Evolutionary conservation across 2,888 invertebrate species (phyloP).

Genomic region (Drosophila glabriapex): DNA sequence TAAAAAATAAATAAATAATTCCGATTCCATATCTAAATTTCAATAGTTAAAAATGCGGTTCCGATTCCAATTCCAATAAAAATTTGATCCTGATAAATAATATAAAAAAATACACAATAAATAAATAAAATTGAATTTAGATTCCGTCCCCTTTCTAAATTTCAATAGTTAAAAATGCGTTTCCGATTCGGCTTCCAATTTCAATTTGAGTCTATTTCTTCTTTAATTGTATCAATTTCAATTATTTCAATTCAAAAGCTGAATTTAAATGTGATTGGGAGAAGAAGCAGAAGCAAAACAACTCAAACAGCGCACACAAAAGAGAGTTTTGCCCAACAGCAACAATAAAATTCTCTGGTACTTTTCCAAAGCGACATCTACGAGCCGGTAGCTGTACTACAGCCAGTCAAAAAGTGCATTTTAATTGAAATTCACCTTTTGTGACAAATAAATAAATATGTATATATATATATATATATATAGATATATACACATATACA

Average conservation of each 20-base stretch:
- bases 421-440: neutral
- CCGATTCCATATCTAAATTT: too few relatives aligned
- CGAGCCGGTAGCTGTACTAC: constrained; percentile 9
- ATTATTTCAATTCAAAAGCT: neutral
- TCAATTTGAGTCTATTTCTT: neutral
- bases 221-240: neutral
- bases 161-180: neutral
- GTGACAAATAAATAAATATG: neutral
- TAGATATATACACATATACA: neutral
- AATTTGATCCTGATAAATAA: neutral
- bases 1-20: too few relatives aligned
- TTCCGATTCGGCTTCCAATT: neutral
- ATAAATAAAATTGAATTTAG: neutral
- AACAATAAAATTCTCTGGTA: constrained; percentile 26
- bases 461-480: neutral
- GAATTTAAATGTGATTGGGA: neutral
- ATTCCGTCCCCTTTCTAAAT: neutral
- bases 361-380: constrained; percentile 49
- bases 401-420: neutral
- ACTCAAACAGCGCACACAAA: neutral
- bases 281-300: constrained; percentile 1
- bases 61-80: too few relatives aligned
- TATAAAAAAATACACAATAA: neutral
- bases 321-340: constrained; percentile 1
- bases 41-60: too few relatives aligned